Percentiles rank a stretch among this genome's conserved stretches.
phyloP scores from a whole-genome alignment of 2,888 invertebrate genomes.

The Rosalia funebris region DNA sequence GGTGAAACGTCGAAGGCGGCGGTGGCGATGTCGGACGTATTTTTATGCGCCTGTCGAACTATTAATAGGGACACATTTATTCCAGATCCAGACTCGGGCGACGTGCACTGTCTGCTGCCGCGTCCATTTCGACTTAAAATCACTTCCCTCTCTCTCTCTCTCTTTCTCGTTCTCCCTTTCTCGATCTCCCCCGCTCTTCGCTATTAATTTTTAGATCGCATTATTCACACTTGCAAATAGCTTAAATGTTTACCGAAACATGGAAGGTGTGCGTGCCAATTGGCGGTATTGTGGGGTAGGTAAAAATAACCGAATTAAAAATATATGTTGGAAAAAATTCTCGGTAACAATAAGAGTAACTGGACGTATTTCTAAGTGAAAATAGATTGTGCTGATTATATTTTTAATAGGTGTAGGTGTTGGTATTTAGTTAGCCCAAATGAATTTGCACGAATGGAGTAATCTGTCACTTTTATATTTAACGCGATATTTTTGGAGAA shows the following conservation, averaged over 20 bases:
- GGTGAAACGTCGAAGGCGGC: conserved; percentile 11
- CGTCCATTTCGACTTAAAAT: no score
- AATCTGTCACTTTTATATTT: not conserved
- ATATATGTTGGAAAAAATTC: conserved; percentile 14
- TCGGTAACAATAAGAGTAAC: not conserved
- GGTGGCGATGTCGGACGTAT: conserved; percentile 26
- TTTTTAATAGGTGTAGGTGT: conserved; percentile 4
- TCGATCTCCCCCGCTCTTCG: not conserved
- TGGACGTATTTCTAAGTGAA: conserved; percentile 5
- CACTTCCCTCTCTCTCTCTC: no score
- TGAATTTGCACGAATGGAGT: not conserved
- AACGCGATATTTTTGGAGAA: not conserved
- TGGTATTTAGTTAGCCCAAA: conserved; percentile 1
- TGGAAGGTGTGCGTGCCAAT: conserved; percentile 31
- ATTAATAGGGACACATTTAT: conserved; percentile 49
- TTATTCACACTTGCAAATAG: conserved; percentile 16
- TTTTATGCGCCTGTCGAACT: conserved; percentile 48
- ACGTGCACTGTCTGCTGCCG: conserved; percentile 31
- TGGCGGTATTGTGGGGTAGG: conserved; percentile 26
- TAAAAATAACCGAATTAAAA: conserved; percentile 30
- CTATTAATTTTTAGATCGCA: conserved; percentile 2
- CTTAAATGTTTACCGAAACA: conserved; percentile 13
- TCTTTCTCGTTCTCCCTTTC: not conserved
- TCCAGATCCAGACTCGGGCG: conserved; percentile 33
- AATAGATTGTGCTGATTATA: not conserved